A percentile compares a stretch with the other conserved stretches of the same genome.
phyloP scores from a whole-genome alignment of 2,113 vertebrate genomes.

The Hiodon alosoides region DNA sequence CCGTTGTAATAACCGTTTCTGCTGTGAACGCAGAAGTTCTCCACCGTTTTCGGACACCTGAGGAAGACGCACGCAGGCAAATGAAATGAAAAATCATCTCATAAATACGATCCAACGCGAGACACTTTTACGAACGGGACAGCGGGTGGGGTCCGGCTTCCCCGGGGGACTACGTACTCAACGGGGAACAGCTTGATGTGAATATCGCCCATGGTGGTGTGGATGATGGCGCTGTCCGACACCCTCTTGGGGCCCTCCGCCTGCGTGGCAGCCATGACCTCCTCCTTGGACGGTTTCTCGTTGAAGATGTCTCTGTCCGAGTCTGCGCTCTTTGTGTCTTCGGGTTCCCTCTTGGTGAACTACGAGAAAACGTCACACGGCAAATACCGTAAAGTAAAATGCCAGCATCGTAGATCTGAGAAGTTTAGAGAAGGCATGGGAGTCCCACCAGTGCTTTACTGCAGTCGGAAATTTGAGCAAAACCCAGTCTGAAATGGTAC shows the following conservation, averaged over 20 bases:
- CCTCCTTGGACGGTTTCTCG: conserved; percentile 97
- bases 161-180: conserved; percentile 71
- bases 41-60: conserved; percentile 96
- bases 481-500: no score
- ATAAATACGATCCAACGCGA: neutral
- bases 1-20: conserved; percentile 94
- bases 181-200: conserved; percentile 97
- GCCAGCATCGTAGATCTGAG: no score
- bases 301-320: conserved; percentile 97
- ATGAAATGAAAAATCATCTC: neutral
- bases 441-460: no score
- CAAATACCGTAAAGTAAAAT: neutral
- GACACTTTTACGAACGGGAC: neutral
- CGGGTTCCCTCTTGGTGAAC: conserved; percentile 94
- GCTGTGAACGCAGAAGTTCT: conserved; percentile 98
- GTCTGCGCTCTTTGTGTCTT: conserved; percentile 94
- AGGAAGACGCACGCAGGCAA: neutral
- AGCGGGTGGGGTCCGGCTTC: neutral
- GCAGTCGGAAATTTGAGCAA: no score
- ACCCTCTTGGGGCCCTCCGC: conserved; percentile 95
- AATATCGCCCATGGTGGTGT: conserved; percentile 97
- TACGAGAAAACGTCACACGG: conserved; percentile 34
- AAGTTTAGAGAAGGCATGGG: no score
- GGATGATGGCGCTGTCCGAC: conserved; percentile 94
- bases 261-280: conserved; percentile 99